Conservation (phyloP, 2,797 vertebrate species). For the Decapterus maruadsi region DNA sequence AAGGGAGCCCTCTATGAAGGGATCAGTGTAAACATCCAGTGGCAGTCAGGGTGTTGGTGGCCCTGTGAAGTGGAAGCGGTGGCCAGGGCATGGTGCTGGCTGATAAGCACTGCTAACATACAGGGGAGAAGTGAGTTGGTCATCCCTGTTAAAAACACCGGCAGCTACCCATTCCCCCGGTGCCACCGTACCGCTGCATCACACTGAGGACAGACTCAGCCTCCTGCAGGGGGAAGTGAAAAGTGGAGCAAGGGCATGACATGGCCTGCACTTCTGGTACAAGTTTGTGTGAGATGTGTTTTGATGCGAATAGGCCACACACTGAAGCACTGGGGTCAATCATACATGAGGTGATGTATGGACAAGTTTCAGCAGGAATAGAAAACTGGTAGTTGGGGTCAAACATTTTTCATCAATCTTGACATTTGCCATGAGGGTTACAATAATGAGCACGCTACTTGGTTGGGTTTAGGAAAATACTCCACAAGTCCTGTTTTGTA, state of each 20-base stretch:
- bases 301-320: background rate
- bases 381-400: background rate
- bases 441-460: background rate
- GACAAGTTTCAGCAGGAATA: background rate
- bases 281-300: background rate
- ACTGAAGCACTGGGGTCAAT: background rate
- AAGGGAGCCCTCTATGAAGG: constrained; percentile 73
- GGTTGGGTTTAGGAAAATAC: background rate
- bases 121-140: constrained; percentile 68
- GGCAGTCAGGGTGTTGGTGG: constrained; percentile 74
- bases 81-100: constrained; percentile 69
- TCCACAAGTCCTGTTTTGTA: background rate
- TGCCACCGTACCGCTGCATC: constrained; percentile 40
- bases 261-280: background rate
- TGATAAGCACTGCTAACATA: constrained; percentile 72
- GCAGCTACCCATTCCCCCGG: constrained; percentile 33
- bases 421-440: background rate
- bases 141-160: constrained; percentile 67
- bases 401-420: background rate
- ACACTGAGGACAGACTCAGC: constrained; percentile 30
- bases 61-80: constrained; percentile 74
- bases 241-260: constrained; percentile 16
- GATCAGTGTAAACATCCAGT: constrained; percentile 83
- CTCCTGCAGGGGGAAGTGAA: constrained; percentile 25
- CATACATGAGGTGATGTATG: background rate